These are phyloP conservation scores for Sitodiplosis mosellana DNA, from an alignment of 1,140 invertebrate species.

Conservation along the genomic window DNA sequence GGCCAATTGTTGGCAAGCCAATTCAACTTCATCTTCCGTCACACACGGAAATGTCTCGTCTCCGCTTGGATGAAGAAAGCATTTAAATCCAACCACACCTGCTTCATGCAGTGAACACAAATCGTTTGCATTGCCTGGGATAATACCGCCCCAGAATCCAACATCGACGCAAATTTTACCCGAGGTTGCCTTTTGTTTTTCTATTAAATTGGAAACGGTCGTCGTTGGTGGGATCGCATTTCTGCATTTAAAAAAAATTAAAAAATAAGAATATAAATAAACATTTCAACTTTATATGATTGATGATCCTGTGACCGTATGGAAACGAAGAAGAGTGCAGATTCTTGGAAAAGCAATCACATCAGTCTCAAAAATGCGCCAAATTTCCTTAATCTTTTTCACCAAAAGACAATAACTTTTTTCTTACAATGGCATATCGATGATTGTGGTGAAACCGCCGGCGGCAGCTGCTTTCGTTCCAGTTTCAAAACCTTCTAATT, in stretches of 20 bases:
- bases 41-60: slow-evolving; percentile 45
- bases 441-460: slow-evolving; percentile 51
- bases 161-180: slow-evolving; percentile 47
- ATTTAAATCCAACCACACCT: slow-evolving; percentile 55
- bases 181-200: slow-evolving; percentile 35
- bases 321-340: not conserved
- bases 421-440: slow-evolving; percentile 51
- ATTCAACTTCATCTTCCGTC: slow-evolving; percentile 30
- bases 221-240: slow-evolving; percentile 54
- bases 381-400: not conserved
- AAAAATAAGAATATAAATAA: no score
- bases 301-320: not conserved
- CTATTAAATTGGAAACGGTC: slow-evolving; percentile 35
- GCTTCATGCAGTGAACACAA: slow-evolving; percentile 35
- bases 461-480: slow-evolving; percentile 51
- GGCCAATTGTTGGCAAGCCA: slow-evolving; percentile 32
- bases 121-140: slow-evolving; percentile 42
- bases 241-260: slow-evolving; percentile 26
- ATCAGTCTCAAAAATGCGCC: no score
- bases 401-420: no score
- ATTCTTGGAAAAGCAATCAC: no score
- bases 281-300: not conserved
- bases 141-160: slow-evolving; percentile 55
- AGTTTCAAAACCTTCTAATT: slow-evolving; percentile 50
- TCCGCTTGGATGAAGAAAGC: slow-evolving; percentile 44